Percentiles rank a stretch among this genome's conserved stretches.
Evolutionary conservation across 2,797 vertebrate species (phyloP).

Genomic region (Sebastes wilsoni): DNA sequence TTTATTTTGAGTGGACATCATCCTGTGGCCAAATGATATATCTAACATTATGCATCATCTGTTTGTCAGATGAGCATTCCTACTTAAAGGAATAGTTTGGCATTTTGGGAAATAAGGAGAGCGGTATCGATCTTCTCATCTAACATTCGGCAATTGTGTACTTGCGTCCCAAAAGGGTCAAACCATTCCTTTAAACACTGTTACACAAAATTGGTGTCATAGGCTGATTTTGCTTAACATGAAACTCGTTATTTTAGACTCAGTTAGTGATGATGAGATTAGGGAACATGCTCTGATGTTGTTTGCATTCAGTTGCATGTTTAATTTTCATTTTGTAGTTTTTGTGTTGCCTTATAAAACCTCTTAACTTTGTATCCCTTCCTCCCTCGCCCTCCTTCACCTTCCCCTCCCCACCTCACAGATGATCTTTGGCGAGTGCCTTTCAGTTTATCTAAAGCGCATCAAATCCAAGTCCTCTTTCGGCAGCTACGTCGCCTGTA

Average conservation of each 20-base stretch:
- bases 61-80: background rate
- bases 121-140: too few species aligned
- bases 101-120: background rate
- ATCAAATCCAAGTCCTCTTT: slow-evolving; percentile 92
- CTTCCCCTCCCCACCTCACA: slow-evolving; percentile 65
- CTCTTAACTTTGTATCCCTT: slow-evolving; percentile 22
- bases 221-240: background rate
- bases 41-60: background rate
- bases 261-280: background rate
- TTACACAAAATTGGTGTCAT: background rate
- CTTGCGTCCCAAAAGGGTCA: background rate
- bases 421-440: slow-evolving; percentile 93
- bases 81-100: background rate
- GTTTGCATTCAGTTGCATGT: background rate
- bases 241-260: background rate
- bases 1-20: slow-evolving; percentile 64
- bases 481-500: slow-evolving; percentile 87
- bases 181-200: background rate
- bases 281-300: background rate
- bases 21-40: slow-evolving; percentile 10
- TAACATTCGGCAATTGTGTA: background rate
- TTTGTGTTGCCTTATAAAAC: background rate
- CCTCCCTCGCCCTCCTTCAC: background rate
- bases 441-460: slow-evolving; percentile 88
- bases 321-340: background rate